phyloP scores from a whole-genome alignment of 37 sponge, comb jelly and placozoan species.

The Theonella swinhoei region DNA sequence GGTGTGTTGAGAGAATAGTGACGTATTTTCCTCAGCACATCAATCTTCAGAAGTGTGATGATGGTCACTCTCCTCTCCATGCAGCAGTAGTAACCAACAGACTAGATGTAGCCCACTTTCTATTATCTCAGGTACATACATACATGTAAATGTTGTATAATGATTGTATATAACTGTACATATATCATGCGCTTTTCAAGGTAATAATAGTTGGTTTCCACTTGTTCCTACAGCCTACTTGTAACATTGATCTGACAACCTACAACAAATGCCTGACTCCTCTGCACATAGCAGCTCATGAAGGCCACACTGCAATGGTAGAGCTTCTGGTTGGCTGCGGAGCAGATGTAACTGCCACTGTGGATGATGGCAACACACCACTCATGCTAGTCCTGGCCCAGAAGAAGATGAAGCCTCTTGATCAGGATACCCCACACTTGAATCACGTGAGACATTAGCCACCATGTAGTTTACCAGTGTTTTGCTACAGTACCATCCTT shows the following conservation, averaged over 20 bases:
- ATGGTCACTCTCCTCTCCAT: constrained; percentile 46
- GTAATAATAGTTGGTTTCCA: background rate
- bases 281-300: constrained; percentile 38
- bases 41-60: constrained; percentile 34
- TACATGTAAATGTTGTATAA: background rate
- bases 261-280: constrained; percentile 29
- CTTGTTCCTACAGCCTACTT: background rate
- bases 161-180: background rate
- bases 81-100: background rate
- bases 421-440: constrained; percentile 7
- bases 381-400: constrained; percentile 48
- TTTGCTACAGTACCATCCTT: too few species aligned
- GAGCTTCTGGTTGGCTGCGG: constrained; percentile 69
- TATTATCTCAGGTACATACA: background rate
- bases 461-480: too few species aligned
- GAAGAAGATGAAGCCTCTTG: background rate
- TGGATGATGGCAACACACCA: constrained; percentile 54
- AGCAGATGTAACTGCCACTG: constrained; percentile 46
- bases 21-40: constrained; percentile 13
- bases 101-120: background rate
- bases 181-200: background rate
- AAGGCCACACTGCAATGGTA: constrained; percentile 47
- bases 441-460: background rate
- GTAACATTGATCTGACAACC: constrained; percentile 18
- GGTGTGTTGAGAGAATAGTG: constrained; percentile 35